These are phyloP conservation scores for Brachymystax lenok DNA, from an alignment of 2,797 vertebrate species.

Conservation along the genomic window DNA sequence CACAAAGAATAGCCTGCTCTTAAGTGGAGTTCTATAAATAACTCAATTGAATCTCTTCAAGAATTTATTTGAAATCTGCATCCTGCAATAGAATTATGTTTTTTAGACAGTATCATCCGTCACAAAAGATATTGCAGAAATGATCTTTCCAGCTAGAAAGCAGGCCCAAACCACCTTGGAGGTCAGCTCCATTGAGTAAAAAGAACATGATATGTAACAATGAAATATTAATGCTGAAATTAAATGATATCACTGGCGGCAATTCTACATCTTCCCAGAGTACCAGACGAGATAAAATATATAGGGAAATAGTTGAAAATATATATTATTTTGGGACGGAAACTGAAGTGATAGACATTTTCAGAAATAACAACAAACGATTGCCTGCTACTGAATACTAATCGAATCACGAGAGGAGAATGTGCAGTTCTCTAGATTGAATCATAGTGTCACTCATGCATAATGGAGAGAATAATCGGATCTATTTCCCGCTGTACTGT, in stretches of 20 bases:
- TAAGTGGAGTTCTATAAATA: conserved; percentile 1
- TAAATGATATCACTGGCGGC: neutral
- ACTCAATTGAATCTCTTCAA: neutral
- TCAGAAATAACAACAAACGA: conserved; percentile 3
- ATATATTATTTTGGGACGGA: neutral
- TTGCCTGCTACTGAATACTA: neutral
- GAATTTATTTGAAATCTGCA: neutral
- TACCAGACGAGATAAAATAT: neutral
- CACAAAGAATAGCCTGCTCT: neutral
- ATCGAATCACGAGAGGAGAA: neutral
- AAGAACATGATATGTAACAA: conserved; percentile 7
- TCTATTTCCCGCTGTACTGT: neutral
- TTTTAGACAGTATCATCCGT: neutral
- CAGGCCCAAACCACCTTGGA: neutral
- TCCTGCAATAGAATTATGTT: neutral
- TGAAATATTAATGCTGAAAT: conserved; percentile 6
- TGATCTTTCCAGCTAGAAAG: neutral
- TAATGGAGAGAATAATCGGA: neutral
- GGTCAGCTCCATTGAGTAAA: neutral
- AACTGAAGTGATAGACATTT: neutral
- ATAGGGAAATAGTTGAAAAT: neutral
- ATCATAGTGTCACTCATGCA: neutral
- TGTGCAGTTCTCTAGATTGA: neutral
- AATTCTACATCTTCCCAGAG: neutral
- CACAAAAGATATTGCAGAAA: neutral